Percentiles rank a stretch among this genome's conserved stretches.
phyloP scores from a whole-genome alignment of 2,797 vertebrate species.

The Scleropages formosus region DNA sequence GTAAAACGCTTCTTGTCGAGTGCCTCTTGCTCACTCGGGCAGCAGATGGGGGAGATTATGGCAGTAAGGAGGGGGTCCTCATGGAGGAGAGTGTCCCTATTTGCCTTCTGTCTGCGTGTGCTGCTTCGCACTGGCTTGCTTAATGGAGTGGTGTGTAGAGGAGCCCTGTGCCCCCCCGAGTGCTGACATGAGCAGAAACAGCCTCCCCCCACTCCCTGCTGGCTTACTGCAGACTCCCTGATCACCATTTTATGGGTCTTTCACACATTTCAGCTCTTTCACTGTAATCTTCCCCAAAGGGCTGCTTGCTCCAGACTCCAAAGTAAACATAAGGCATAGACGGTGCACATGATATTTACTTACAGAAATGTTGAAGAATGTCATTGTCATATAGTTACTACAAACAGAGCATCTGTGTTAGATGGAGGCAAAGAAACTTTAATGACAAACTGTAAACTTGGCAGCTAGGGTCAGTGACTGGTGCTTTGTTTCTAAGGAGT shows the following conservation, averaged over 20 bases:
- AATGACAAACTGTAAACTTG: background rate
- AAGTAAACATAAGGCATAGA: background rate
- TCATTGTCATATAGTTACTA: background rate
- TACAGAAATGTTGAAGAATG: background rate
- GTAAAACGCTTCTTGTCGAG: conserved; percentile 53
- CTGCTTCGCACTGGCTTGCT: conserved; percentile 55
- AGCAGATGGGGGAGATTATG: conserved; percentile 74
- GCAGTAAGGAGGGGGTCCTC: conserved; percentile 42
- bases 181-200: conserved; percentile 55
- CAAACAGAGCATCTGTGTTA: background rate
- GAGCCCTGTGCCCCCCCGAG: conserved; percentile 38
- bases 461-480: background rate
- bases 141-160: conserved; percentile 47
- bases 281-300: background rate
- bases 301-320: background rate
- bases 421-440: background rate
- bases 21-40: conserved; percentile 52
- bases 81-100: conserved; percentile 59
- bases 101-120: conserved; percentile 62
- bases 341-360: background rate
- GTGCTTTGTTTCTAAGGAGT: conserved; percentile 15
- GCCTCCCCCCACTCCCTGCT: conserved; percentile 46
- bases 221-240: conserved; percentile 36
- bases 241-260: conserved; percentile 27
- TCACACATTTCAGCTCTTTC: background rate